Evolutionary conservation across 2,113 vertebrate species (phyloP).

Genomic region (Oryzias javanicus): DNA sequence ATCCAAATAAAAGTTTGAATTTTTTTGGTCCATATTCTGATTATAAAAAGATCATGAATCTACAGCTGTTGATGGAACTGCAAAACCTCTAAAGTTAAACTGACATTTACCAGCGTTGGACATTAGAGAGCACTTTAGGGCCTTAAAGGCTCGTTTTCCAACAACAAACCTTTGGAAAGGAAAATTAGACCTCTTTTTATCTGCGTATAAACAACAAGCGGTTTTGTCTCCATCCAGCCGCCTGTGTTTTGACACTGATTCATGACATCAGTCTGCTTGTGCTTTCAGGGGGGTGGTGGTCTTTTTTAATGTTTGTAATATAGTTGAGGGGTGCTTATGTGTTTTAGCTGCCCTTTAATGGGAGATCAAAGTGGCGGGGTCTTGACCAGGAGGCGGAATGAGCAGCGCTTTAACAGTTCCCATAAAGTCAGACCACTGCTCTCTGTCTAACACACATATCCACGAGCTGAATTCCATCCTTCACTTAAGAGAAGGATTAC

Average conservation of each 20-base stretch:
- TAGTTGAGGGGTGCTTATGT: constrained; percentile 55
- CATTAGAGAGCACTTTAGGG: too few relatives aligned
- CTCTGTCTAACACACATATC: constrained; percentile 7
- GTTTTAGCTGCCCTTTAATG: constrained; percentile 68
- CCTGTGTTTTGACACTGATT: constrained; percentile 16
- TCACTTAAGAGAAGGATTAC: too few relatives aligned
- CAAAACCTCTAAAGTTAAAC: too few relatives aligned
- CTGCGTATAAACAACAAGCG: background rate
- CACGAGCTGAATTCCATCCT: background rate
- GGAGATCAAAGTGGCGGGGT: constrained; percentile 68
- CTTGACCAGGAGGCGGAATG: constrained; percentile 45
- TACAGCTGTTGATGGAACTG: too few relatives aligned
- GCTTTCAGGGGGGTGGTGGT: constrained; percentile 12
- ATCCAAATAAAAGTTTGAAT: too few relatives aligned
- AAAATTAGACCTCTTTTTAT: background rate
- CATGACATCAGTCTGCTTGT: constrained; percentile 13
- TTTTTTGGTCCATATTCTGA: too few relatives aligned
- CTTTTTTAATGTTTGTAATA: constrained; percentile 19
- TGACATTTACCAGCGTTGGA: too few relatives aligned
- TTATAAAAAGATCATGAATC: too few relatives aligned
- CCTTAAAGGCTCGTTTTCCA: too few relatives aligned
- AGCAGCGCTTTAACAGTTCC: constrained; percentile 36
- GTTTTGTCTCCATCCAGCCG: background rate
- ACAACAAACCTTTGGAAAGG: too few relatives aligned
- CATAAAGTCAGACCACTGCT: constrained; percentile 25